Conservation (phyloP, 2,113 vertebrate species). For the Thermophis baileyi region DNA sequence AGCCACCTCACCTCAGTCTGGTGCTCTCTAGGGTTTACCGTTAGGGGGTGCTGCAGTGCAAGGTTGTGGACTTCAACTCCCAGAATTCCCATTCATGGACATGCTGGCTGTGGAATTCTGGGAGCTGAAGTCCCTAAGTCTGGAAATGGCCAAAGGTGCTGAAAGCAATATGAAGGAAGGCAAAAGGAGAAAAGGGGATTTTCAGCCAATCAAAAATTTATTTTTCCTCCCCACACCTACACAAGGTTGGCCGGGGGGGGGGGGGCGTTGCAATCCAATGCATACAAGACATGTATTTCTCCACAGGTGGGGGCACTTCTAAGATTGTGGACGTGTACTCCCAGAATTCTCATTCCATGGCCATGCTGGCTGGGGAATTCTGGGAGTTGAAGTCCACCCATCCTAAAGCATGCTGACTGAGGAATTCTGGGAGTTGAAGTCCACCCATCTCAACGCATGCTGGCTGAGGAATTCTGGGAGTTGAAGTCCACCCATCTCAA, state of each 20-base stretch:
- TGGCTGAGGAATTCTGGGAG: background rate
- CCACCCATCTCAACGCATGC: too few species aligned
- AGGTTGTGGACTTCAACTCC: background rate
- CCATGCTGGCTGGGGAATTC: background rate
- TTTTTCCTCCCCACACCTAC: background rate
- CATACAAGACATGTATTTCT: too few species aligned
- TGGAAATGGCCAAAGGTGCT: background rate
- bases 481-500: background rate
- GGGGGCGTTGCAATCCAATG: too few species aligned
- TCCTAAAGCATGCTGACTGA: too few species aligned
- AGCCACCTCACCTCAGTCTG: background rate
- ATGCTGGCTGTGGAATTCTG: background rate
- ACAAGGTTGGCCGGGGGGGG: too few species aligned
- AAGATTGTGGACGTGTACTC: background rate
- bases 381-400: too few species aligned
- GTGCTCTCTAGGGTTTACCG: too few species aligned
- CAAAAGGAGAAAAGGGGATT: background rate
- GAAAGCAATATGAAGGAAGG: background rate
- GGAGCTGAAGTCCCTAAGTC: background rate
- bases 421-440: too few species aligned
- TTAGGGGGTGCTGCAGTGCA: background rate
- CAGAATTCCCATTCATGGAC: background rate
- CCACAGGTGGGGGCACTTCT: background rate
- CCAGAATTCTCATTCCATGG: background rate
- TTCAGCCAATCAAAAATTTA: background rate